phyloP scores from a whole-genome alignment of 1,140 invertebrate genomes.

The Neodiprion virginianus region DNA sequence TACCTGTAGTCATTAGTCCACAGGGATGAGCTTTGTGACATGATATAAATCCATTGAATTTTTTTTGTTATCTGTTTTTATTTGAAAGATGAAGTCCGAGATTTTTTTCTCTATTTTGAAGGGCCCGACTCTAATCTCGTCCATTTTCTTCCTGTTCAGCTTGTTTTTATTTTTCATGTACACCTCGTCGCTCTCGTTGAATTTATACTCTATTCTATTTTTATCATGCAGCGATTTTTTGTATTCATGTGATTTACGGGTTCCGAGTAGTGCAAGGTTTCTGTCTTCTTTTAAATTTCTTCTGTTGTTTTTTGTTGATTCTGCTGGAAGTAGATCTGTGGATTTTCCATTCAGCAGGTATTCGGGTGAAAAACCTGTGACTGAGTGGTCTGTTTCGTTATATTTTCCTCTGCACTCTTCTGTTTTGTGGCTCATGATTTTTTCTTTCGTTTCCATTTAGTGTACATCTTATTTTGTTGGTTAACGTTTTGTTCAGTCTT shows the following conservation, averaged over 20 bases:
- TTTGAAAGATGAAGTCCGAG: constrained; percentile 22
- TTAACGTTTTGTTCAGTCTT: too few species aligned
- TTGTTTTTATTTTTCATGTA: constrained; percentile 23
- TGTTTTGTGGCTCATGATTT: too few species aligned
- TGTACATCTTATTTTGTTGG: too few species aligned
- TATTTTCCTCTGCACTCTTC: constrained; percentile 1
- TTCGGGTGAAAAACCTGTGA: constrained; percentile 29
- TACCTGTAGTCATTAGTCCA: too few species aligned
- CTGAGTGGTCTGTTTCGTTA: constrained; percentile 31
- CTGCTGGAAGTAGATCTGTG: constrained; percentile 20
- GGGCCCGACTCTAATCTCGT: constrained; percentile 20
- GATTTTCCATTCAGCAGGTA: constrained; percentile 30
- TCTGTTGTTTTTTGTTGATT: constrained; percentile 20
- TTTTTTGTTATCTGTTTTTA: constrained; percentile 15
- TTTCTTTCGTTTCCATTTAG: too few species aligned
- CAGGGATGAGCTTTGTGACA: background rate
- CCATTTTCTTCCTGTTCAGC: constrained; percentile 27
- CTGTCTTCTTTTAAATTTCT: constrained; percentile 23
- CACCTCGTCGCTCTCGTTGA: constrained; percentile 18
- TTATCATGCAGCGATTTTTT: constrained; percentile 32
- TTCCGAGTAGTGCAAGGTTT: constrained; percentile 22
- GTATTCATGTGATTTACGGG: constrained; percentile 25
- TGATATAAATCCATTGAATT: constrained; percentile 15
- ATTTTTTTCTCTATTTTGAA: constrained; percentile 27
- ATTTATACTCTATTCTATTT: constrained; percentile 15